A percentile compares a stretch with the other conserved stretches of the same genome.
phyloP scores from a whole-genome alignment of 92 coral and sea anemone genomes.

The Montipora capitata region DNA sequence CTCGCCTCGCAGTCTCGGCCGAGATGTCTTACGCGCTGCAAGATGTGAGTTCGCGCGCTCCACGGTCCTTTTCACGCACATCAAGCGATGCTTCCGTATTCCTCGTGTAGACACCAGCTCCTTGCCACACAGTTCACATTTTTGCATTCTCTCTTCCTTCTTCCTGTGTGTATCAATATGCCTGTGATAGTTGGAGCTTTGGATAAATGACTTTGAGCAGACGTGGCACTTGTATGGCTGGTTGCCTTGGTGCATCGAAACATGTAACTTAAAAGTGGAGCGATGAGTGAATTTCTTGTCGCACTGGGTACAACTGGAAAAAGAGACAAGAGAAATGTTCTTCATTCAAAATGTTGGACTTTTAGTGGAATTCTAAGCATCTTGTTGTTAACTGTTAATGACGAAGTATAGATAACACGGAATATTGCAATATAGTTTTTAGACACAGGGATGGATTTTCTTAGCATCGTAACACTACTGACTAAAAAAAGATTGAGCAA shows the following conservation, averaged over 20 bases:
- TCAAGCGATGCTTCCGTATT: slow-evolving; percentile 59
- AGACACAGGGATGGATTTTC: too few species aligned
- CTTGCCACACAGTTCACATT: slow-evolving; percentile 87
- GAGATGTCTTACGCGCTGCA: not conserved
- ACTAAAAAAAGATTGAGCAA: too few species aligned
- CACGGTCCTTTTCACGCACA: slow-evolving; percentile 52
- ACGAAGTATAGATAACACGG: too few species aligned
- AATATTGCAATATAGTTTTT: too few species aligned
- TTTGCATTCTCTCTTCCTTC: slow-evolving; percentile 78
- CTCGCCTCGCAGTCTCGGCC: slow-evolving; percentile 26
- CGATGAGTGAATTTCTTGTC: slow-evolving; percentile 84
- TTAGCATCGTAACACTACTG: too few species aligned
- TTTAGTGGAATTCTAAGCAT: too few species aligned
- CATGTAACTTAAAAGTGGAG: slow-evolving; percentile 80
- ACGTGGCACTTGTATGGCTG: slow-evolving; percentile 83
- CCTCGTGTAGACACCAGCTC: slow-evolving; percentile 77
- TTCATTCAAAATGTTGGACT: too few species aligned
- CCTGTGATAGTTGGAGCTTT: slow-evolving; percentile 81
- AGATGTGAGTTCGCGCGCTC: slow-evolving; percentile 45
- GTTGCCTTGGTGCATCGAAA: slow-evolving; percentile 70
- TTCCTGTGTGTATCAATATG: slow-evolving; percentile 81
- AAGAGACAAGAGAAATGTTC: not conserved
- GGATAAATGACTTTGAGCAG: slow-evolving; percentile 75
- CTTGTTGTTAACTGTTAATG: too few species aligned
- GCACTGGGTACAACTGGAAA: slow-evolving; percentile 73